A percentile compares a stretch with the other conserved stretches of the same genome.
These are phyloP conservation scores for Dolichallabes microphthalmus DNA, from an alignment of 2,113 vertebrate genomes.

Conservation along the genomic window DNA sequence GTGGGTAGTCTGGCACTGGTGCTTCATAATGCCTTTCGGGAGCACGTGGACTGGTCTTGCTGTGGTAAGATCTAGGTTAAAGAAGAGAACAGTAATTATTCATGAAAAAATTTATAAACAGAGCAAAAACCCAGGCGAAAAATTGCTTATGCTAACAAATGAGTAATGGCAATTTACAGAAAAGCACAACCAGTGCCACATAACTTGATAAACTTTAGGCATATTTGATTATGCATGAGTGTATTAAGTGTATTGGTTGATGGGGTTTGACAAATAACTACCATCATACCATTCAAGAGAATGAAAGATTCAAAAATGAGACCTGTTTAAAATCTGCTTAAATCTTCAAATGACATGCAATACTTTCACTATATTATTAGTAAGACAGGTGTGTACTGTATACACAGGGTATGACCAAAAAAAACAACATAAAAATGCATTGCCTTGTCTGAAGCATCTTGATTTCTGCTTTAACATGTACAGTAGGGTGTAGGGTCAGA, in stretches of 20 bases:
- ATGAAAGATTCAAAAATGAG: not conserved
- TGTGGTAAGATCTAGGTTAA: slow-evolving; percentile 74
- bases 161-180: not conserved
- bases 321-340: not conserved
- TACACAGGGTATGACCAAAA: not conserved
- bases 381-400: not conserved
- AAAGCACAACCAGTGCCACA: not conserved
- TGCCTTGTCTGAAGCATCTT: not conserved
- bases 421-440: not conserved
- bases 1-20: slow-evolving; percentile 73
- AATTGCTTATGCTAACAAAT: not conserved
- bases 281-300: not conserved
- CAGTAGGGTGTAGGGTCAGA: not conserved
- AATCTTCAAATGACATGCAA: not conserved
- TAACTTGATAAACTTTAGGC: not conserved
- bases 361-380: not conserved
- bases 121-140: not conserved
- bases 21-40: slow-evolving; percentile 75
- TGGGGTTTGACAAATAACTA: not conserved
- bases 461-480: not conserved
- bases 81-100: slow-evolving; percentile 20
- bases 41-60: slow-evolving; percentile 70
- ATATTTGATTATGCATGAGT: not conserved
- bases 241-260: not conserved
- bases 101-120: not conserved